Evolutionary conservation across 2,113 vertebrate genomes (phyloP).

Genomic region (Fregata magnificens): DNA sequence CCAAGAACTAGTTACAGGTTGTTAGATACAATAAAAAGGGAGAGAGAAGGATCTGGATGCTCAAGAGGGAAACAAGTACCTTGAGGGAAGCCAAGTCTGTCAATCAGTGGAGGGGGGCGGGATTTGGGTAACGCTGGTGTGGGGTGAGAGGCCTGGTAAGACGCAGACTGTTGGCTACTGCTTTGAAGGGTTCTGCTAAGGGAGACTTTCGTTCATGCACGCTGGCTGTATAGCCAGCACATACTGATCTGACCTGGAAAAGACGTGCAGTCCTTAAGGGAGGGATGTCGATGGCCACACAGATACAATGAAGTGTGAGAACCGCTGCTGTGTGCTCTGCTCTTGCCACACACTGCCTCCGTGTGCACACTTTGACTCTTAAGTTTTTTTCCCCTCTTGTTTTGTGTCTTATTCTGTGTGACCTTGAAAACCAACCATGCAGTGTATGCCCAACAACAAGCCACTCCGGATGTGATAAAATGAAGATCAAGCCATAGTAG

Average conservation of each 20-base stretch:
- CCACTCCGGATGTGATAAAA: not conserved
- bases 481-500: not conserved
- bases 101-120: too few species aligned
- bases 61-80: not conserved
- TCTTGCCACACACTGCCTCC: not conserved
- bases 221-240: not conserved
- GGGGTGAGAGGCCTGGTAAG: not conserved
- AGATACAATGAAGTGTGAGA: not conserved
- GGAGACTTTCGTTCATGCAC: not conserved
- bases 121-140: not conserved
- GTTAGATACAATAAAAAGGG: not conserved
- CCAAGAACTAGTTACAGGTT: not conserved
- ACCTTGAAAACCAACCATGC: not conserved
- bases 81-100: not conserved
- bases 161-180: not conserved
- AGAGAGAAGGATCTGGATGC: not conserved
- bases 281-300: not conserved
- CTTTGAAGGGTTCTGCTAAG: not conserved
- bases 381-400: not conserved
- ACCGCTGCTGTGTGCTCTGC: not conserved
- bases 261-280: not conserved
- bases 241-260: not conserved
- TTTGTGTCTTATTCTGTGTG: not conserved
- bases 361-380: not conserved
- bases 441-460: not conserved